Base-by-base conservation (phyloP, 2,797 vertebrate genomes). In the Rhabdomys pumilio region DNA sequence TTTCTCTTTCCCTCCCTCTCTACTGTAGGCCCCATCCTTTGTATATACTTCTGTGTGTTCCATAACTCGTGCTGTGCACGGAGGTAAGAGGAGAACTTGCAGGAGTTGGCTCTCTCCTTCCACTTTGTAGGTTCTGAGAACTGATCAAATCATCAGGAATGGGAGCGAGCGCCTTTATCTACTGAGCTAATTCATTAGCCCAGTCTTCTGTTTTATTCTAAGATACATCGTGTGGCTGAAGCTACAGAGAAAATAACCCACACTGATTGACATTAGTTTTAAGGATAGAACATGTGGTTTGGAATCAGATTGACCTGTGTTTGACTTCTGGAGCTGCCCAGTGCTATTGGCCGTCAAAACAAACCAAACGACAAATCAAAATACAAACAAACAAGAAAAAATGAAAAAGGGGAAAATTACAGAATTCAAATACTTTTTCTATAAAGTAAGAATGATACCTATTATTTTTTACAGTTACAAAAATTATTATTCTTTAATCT, bases 241-340 rank as follows among this genome's bases (percentile, higher is more conserved):
- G 34, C 95, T 67, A 90, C 65, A 91, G 81, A 93, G 59, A 77
- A 79, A 92, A 92, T n/a, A 94, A 15, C 8, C 11, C 57, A n/a
- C 24, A 41, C 85, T 73, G 89, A 61, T 59, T 73, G 65, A 84
- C 73, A 22, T 9, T 88, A 41, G 63, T 15, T 88, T 61, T 90
- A 50, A 83, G 31, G 50, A 3, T 15, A 80, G 47, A 94, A 55
- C 53, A 31, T n/a, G 29, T 73, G 57, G 19, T 82, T 86, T 85
- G 50, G 92, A 80, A 53, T 59, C 57, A 31, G 69, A 89, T 15
- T 50, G 67, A 92, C 3, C 65, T 63, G 55, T 59, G 41, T 94
- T 96, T 95, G 65, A 95, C 55, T 79, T 5, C 24, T 75, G 14
- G 11, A 72, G n/a, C 22, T 92, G 1, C 5, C 63, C 91, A 67